Conservation (phyloP, 2,888 invertebrate species). For the Erannis defoliaria region DNA sequence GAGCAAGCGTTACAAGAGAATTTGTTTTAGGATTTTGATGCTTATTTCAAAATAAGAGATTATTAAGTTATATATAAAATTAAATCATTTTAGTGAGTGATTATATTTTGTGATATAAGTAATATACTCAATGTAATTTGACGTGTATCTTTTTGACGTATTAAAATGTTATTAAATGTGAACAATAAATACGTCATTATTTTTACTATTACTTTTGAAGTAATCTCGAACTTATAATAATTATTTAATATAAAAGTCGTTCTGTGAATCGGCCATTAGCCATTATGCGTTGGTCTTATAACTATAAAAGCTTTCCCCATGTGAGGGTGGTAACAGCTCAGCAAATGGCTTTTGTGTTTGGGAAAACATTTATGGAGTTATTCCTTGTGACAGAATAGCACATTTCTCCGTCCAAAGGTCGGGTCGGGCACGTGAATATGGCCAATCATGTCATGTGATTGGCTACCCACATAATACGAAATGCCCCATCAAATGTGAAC, state of each 20-base stretch:
- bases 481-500: conserved; percentile 31
- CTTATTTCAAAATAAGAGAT: no score
- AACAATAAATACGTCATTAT: no score
- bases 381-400: conserved; percentile 32
- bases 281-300: conserved; percentile 24
- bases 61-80: no score
- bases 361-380: conserved; percentile 50
- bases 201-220: not conserved
- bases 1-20: no score
- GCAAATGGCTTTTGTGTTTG: conserved; percentile 34
- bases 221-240: not conserved
- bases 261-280: not conserved
- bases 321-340: conserved; percentile 26
- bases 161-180: no score
- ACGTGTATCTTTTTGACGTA: no score
- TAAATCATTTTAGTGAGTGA: no score
- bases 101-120: no score
- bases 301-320: conserved; percentile 29
- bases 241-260: not conserved
- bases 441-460: conserved; percentile 52
- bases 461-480: conserved; percentile 31
- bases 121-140: no score
- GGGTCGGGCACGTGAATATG: conserved; percentile 42
- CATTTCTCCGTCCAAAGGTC: conserved; percentile 33
- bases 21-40: no score